These are phyloP conservation scores for Cettia cetti DNA, from an alignment of 2,113 vertebrate species.

Conservation along the genomic window DNA sequence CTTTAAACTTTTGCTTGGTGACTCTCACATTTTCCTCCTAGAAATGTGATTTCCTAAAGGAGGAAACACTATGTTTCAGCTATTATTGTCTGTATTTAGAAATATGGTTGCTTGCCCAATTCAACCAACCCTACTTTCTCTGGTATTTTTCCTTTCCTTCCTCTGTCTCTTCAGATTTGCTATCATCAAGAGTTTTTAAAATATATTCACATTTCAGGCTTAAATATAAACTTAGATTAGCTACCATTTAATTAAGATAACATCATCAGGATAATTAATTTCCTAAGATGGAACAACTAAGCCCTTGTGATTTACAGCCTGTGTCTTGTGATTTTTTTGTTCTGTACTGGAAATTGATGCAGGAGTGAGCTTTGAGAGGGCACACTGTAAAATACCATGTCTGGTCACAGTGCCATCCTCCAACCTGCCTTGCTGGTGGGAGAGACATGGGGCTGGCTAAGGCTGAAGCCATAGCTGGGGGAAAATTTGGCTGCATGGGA, in stretches of 20 bases:
- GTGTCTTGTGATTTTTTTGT: constrained; percentile 25
- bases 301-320: constrained; percentile 38
- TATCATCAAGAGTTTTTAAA: constrained; percentile 61
- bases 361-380: neutral
- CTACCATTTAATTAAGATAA: constrained; percentile 67
- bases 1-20: constrained; percentile 50
- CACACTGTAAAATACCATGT: neutral
- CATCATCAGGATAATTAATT: constrained; percentile 52
- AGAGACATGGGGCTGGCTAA: neutral
- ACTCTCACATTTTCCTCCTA: neutral
- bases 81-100: constrained; percentile 5
- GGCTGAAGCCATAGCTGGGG: neutral
- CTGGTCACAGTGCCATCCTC: neutral
- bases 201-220: constrained; percentile 56
- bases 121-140: constrained; percentile 47
- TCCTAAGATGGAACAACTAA: constrained; percentile 13
- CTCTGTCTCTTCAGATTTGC: constrained; percentile 54
- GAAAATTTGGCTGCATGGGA: neutral
- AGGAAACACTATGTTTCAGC: constrained; percentile 38
- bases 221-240: constrained; percentile 64
- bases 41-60: constrained; percentile 61
- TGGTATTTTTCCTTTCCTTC: constrained; percentile 71
- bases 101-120: constrained; percentile 55
- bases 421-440: neutral
- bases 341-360: neutral